Evolutionary conservation across 2,888 invertebrate species (phyloP).

Genomic region (Mythimna ferrago): DNA sequence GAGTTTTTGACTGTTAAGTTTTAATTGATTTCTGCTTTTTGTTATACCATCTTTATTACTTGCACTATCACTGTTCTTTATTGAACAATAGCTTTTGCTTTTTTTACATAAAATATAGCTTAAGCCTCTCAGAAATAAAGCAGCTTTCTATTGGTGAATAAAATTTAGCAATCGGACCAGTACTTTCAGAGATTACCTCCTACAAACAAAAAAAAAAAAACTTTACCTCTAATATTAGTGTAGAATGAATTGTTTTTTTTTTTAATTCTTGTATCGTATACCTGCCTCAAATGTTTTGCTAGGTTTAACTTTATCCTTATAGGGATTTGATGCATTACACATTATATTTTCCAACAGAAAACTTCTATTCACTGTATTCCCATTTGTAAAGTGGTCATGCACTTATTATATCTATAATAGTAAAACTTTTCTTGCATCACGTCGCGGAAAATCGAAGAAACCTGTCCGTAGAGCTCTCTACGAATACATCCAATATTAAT

Average conservation of each 20-base stretch:
- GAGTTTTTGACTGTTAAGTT: slow-evolving; percentile 53
- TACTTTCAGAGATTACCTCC: too few relatives aligned
- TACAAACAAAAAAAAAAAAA: too few relatives aligned
- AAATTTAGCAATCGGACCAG: too few relatives aligned
- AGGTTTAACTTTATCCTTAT: background rate
- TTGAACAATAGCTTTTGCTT: background rate
- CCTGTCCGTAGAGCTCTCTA: slow-evolving; percentile 25
- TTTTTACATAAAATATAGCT: too few relatives aligned
- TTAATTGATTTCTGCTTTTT: slow-evolving; percentile 63
- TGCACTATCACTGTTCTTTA: slow-evolving; percentile 15
- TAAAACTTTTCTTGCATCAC: background rate
- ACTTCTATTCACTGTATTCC: background rate
- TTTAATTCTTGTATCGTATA: background rate
- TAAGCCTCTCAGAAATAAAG: too few relatives aligned
- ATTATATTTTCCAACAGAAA: background rate
- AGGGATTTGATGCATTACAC: background rate
- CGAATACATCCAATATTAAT: slow-evolving; percentile 56
- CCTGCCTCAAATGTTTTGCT: background rate
- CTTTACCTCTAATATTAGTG: too few relatives aligned
- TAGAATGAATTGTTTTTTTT: slow-evolving; percentile 14
- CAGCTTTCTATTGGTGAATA: too few relatives aligned
- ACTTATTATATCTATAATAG: background rate
- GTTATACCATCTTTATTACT: slow-evolving; percentile 34
- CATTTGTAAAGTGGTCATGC: background rate
- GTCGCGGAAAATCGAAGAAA: slow-evolving; percentile 9